Percentiles rank a stretch among this genome's conserved stretches.
Evolutionary conservation across 1,140 invertebrate genomes (phyloP).

Genomic region (Papilio dardanus): DNA sequence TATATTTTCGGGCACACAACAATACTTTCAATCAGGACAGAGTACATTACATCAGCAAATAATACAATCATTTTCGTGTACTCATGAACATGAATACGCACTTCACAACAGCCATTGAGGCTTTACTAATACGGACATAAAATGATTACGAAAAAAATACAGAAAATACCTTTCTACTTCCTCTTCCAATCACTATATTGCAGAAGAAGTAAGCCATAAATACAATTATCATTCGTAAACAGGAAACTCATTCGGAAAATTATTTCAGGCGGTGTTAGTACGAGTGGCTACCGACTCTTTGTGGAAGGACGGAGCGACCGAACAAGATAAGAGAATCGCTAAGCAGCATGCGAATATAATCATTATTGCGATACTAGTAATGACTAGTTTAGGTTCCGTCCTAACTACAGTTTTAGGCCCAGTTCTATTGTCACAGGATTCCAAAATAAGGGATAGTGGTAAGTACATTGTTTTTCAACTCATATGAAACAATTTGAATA

Average conservation of each 20-base stretch:
- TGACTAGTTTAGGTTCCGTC: conserved; percentile 66
- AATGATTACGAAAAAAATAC: conserved; percentile 35
- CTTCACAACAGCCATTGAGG: conserved; percentile 18
- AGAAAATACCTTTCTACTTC: conserved; percentile 33
- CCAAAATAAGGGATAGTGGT: conserved; percentile 49
- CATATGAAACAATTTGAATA: neutral
- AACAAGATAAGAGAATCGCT: conserved; percentile 64
- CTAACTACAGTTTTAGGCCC: conserved; percentile 68
- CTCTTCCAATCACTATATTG: conserved; percentile 25
- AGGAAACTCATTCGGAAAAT: conserved; percentile 37
- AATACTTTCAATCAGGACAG: conserved; percentile 15
- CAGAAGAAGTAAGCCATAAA: conserved; percentile 3
- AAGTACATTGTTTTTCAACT: conserved; percentile 2
- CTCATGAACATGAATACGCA: conserved; percentile 11
- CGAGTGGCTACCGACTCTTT: conserved; percentile 71
- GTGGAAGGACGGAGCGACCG: conserved; percentile 55
- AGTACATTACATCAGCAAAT: conserved; percentile 29
- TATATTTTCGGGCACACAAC: neutral
- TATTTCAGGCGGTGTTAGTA: conserved; percentile 75
- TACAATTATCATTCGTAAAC: conserved; percentile 33
- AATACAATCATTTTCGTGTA: conserved; percentile 20
- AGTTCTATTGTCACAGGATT: conserved; percentile 63
- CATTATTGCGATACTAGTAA: conserved; percentile 71
- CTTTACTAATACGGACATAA: conserved; percentile 8
- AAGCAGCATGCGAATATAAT: conserved; percentile 74